Percentiles rank a stretch among this genome's conserved stretches.
Evolutionary conservation across 2,888 invertebrate species (phyloP).

Genomic region (Ecdyonurus torrentis): DNA sequence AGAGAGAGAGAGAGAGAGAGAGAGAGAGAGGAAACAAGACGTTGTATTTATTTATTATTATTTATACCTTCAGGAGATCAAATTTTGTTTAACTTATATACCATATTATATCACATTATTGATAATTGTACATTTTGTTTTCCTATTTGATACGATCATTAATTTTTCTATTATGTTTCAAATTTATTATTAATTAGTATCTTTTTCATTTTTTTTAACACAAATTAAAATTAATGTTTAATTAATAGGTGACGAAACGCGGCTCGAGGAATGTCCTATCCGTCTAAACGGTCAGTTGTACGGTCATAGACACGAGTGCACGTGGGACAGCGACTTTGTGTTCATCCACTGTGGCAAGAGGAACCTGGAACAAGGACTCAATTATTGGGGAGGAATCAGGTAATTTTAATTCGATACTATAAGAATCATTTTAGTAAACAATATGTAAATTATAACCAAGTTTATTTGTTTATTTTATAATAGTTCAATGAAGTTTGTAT

Average conservation of each 20-base stretch:
- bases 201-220: neutral
- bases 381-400: conserved; percentile 92
- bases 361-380: conserved; percentile 42
- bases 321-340: conserved; percentile 80
- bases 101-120: neutral
- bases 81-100: too few species aligned
- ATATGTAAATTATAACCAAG: neutral
- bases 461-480: neutral
- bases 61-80: too few species aligned
- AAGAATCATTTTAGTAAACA: too few species aligned
- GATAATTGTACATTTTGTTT: neutral
- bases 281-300: conserved; percentile 79
- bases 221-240: conserved; percentile 21
- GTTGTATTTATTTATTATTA: too few species aligned
- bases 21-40: too few species aligned
- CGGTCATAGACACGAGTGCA: conserved; percentile 68
- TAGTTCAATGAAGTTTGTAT: neutral
- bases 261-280: conserved; percentile 69
- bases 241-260: conserved; percentile 57
- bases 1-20: too few species aligned
- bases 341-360: conserved; percentile 78
- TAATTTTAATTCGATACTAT: conserved; percentile 12
- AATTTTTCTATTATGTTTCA: conserved; percentile 6
- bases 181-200: too few species aligned
- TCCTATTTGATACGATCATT: neutral